Conservation (phyloP, 2,797 vertebrate genomes). For the Phyllotis vaccarum region DNA sequence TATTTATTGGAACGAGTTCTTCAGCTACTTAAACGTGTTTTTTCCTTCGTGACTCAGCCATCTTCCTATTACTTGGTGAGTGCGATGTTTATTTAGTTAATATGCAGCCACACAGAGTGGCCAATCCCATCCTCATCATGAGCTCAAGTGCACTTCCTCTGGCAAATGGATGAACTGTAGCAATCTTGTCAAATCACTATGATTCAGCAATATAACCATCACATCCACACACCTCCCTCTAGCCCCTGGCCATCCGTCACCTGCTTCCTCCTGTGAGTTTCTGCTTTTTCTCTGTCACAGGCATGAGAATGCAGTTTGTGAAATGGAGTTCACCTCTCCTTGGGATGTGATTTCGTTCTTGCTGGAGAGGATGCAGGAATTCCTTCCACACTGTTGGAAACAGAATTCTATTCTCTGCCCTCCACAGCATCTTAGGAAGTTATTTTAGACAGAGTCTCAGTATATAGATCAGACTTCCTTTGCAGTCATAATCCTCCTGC, state of each 20-base stretch:
- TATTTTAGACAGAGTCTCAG: not conserved
- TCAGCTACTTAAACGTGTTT: not conserved
- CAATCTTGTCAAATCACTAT: not conserved
- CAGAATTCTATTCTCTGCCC: not conserved
- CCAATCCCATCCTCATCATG: not conserved
- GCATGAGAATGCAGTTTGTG: not conserved
- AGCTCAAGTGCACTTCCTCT: not conserved
- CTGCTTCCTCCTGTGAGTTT: not conserved
- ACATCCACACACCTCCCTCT: not conserved
- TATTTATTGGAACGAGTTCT: not conserved
- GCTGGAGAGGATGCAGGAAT: not conserved
- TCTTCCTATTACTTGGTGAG: not conserved
- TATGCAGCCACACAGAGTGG: not conserved
- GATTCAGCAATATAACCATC: not conserved
- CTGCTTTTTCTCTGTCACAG: no score
- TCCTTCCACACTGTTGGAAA: not conserved
- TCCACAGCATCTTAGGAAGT: not conserved
- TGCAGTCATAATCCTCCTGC: not conserved
- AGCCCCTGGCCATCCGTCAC: not conserved
- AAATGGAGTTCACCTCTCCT: not conserved
- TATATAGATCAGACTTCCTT: not conserved
- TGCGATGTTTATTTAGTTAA: not conserved
- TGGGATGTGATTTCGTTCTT: not conserved
- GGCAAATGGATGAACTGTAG: not conserved
- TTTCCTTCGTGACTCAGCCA: not conserved